A percentile compares a stretch with the other conserved stretches of the same genome.
Evolutionary conservation across 2,888 invertebrate genomes (phyloP).

Genomic region (Autographa pulchrina): DNA sequence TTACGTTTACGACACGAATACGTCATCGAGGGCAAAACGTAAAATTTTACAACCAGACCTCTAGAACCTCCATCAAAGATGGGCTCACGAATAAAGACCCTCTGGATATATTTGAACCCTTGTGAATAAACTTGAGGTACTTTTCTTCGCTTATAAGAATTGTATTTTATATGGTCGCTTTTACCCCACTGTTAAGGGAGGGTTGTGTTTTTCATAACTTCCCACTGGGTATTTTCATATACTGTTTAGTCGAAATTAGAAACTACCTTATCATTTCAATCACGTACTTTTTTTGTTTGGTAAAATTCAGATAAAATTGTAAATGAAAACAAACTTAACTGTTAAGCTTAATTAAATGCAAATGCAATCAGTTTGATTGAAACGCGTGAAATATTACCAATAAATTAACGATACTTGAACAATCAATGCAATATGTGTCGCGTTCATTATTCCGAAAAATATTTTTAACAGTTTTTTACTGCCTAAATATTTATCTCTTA

Average conservation of each 20-base stretch:
- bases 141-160: constrained; percentile 33
- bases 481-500: background rate
- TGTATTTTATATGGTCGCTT: background rate
- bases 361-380: constrained; percentile 65
- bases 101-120: constrained; percentile 32
- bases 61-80: constrained; percentile 26
- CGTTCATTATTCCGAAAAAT: constrained; percentile 11
- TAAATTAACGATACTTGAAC: constrained; percentile 39
- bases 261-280: too few species aligned
- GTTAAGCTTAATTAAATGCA: constrained; percentile 67
- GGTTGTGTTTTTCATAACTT: too few species aligned
- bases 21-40: constrained; percentile 26
- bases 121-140: constrained; percentile 33
- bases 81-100: constrained; percentile 22
- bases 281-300: constrained; percentile 7
- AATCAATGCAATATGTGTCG: constrained; percentile 9
- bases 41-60: constrained; percentile 34
- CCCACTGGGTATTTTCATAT: too few species aligned
- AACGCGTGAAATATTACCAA: constrained; percentile 60
- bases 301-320: constrained; percentile 41
- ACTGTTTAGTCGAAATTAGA: too few species aligned
- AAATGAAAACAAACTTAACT: constrained; percentile 63
- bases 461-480: background rate
- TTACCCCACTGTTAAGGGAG: background rate
- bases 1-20: constrained; percentile 14